Evolutionary conservation across 2,113 vertebrate genomes (phyloP).

Genomic region (Coracopsis vasa): DNA sequence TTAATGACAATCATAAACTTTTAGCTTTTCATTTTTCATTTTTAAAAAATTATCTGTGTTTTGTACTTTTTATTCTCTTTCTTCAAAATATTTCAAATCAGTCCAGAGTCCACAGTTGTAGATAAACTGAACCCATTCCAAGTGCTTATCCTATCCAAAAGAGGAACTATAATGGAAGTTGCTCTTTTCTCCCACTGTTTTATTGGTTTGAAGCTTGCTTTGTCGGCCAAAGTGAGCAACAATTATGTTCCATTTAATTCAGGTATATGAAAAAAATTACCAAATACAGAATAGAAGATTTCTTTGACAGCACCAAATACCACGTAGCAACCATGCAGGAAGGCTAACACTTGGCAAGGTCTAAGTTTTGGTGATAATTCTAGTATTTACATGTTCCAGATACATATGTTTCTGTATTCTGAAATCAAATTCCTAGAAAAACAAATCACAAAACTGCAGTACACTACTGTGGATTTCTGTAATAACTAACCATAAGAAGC

Average conservation of each 20-base stretch:
- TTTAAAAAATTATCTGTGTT: neutral
- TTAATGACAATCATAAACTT: neutral
- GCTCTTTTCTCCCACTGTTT: neutral
- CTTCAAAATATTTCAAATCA: neutral
- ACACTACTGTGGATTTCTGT: neutral
- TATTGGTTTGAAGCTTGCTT: neutral
- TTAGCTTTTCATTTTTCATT: neutral
- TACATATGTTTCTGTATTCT: neutral
- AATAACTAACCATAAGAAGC: neutral
- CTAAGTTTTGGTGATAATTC: neutral
- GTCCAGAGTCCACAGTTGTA: neutral
- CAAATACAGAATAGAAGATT: neutral
- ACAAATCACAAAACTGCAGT: neutral
- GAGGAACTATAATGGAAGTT: neutral
- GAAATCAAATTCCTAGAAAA: neutral
- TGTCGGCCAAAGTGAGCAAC: neutral
- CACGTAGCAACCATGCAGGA: neutral
- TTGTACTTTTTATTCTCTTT: neutral
- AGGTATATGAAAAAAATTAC: neutral
- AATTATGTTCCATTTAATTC: neutral
- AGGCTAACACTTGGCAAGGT: neutral
- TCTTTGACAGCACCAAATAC: neutral
- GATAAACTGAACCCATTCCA: neutral
- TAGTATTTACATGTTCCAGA: neutral
- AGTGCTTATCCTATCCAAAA: rapidly evolving